phyloP scores from a whole-genome alignment of 2,797 vertebrate species.

The Oophaga sylvatica region DNA sequence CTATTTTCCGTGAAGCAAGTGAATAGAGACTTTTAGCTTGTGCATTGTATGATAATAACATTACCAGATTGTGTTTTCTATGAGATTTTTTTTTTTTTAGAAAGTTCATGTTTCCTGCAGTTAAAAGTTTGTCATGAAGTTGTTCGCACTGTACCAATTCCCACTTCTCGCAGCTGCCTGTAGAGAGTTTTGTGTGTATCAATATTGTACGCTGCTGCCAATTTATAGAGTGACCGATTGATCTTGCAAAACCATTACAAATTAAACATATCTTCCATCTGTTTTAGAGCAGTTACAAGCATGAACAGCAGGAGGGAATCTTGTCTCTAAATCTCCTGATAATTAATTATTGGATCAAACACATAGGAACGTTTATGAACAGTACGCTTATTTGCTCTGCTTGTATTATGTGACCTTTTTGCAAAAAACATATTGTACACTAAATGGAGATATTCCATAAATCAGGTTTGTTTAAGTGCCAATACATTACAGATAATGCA shows the following conservation, averaged over 20 bases:
- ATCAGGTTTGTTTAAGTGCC: slow-evolving; percentile 5
- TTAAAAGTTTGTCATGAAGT: slow-evolving; percentile 13
- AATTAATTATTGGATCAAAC: slow-evolving; percentile 57
- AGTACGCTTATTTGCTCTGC: slow-evolving; percentile 29
- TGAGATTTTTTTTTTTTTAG: background rate
- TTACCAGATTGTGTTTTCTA: slow-evolving; percentile 4
- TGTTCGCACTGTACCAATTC: background rate
- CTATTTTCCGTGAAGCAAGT: background rate
- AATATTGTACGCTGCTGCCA: slow-evolving; percentile 45
- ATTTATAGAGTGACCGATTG: slow-evolving; percentile 50
- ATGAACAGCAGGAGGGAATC: slow-evolving; percentile 52
- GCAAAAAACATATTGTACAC: slow-evolving; percentile 29
- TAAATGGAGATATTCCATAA: slow-evolving; percentile 34
- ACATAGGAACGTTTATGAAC: slow-evolving; percentile 30
- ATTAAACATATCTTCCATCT: slow-evolving; percentile 54
- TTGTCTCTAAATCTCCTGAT: slow-evolving; percentile 41
- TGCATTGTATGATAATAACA: background rate
- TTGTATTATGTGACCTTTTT: slow-evolving; percentile 44
- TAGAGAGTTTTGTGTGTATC: slow-evolving; percentile 36
- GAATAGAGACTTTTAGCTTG: background rate
- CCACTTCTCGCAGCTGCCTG: slow-evolving; percentile 1
- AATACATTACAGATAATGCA: background rate
- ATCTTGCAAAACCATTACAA: slow-evolving; percentile 55
- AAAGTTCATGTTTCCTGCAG: slow-evolving; percentile 9
- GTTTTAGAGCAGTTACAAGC: slow-evolving; percentile 44